These are phyloP conservation scores for Sebastes taczanowskii DNA, from an alignment of 2,797 vertebrate species.

Conservation along the genomic window DNA sequence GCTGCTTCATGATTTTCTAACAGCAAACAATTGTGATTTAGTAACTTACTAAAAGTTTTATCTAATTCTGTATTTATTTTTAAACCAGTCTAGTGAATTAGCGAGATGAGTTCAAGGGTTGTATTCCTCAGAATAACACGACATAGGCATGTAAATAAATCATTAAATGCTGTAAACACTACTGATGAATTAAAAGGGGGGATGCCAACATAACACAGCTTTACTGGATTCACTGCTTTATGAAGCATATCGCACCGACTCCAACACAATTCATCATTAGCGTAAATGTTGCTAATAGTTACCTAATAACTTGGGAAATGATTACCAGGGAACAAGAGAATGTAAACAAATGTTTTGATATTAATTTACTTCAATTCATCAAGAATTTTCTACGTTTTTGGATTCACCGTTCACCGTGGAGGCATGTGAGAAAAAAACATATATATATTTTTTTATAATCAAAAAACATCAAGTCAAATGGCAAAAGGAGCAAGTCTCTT, in stretches of 20 bases:
- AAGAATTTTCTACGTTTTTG: rapidly evolving
- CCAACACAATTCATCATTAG: background rate
- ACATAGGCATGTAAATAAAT: no score
- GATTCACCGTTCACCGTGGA: no score
- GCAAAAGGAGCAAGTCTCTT: no score
- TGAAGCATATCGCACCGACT: background rate
- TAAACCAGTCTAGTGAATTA: no score
- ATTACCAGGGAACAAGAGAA: background rate
- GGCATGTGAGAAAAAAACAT: no score
- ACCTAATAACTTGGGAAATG: background rate
- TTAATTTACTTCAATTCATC: rapidly evolving
- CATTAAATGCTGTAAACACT: background rate
- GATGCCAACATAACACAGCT: no score
- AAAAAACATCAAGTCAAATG: no score
- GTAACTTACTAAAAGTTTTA: rapidly evolving
- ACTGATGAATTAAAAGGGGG: background rate
- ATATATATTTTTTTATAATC: no score
- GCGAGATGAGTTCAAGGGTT: no score
- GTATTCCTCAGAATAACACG: no score
- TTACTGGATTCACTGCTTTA: background rate
- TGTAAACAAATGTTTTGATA: no score
- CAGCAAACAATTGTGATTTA: background rate
- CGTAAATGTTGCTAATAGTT: background rate
- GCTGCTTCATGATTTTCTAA: background rate
- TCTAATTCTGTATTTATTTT: no score